phyloP scores from a whole-genome alignment of 2,113 vertebrate species.

The Diglossa brunneiventris region DNA sequence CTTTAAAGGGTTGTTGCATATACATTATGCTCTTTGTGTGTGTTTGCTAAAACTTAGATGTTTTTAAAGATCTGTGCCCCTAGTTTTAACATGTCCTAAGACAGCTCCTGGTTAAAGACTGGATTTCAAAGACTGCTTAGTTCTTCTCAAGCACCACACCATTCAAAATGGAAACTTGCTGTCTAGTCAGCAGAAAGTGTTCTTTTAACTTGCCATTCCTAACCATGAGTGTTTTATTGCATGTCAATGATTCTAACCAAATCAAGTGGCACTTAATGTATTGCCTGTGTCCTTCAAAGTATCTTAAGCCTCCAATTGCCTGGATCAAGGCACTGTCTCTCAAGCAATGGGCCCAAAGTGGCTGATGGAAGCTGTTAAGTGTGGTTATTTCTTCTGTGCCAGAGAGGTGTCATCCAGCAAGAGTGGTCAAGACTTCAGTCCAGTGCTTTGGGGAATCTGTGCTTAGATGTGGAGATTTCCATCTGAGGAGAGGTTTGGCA shows the following conservation, averaged over 20 bases:
- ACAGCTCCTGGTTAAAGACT: background rate
- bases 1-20: background rate
- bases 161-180: background rate
- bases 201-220: background rate
- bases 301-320: background rate
- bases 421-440: background rate
- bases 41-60: background rate
- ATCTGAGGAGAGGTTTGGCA: background rate
- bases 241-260: background rate
- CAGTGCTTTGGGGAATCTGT: background rate
- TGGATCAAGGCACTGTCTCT: background rate
- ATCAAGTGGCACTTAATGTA: background rate
- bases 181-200: background rate
- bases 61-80: background rate
- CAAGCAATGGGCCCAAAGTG: fast-evolving
- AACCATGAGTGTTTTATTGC: background rate
- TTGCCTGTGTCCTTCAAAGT: background rate
- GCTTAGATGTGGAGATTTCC: background rate
- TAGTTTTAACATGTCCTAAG: background rate
- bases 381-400: background rate
- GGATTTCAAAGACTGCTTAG: background rate
- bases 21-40: background rate
- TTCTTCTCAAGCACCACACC: background rate
- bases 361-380: fast-evolving
- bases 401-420: no score